phyloP scores from a whole-genome alignment of 2,888 invertebrate genomes.

The Dastarcus helophoroides region DNA sequence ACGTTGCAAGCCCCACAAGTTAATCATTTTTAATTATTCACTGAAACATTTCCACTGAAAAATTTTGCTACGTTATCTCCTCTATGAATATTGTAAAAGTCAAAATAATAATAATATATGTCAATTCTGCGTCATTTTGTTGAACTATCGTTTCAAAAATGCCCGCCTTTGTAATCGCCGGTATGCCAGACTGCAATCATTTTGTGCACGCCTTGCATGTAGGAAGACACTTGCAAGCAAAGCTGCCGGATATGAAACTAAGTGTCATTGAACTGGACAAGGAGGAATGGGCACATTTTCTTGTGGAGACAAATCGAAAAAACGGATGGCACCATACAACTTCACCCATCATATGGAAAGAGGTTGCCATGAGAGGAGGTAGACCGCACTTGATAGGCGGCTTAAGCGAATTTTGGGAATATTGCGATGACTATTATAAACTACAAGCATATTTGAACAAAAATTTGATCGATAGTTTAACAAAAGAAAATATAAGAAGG shows the following conservation, averaged over 20 bases:
- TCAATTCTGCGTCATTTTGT: background rate
- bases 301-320: constrained; percentile 39
- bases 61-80: no score
- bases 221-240: constrained; percentile 42
- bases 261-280: constrained; percentile 39
- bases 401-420: constrained; percentile 48
- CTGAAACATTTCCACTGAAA: no score
- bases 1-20: no score
- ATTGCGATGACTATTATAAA: constrained; percentile 48
- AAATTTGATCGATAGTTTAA: constrained; percentile 22
- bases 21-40: no score
- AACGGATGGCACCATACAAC: constrained; percentile 45
- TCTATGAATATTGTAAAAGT: no score
- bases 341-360: constrained; percentile 52
- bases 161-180: constrained; percentile 44
- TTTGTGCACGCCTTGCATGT: constrained; percentile 44
- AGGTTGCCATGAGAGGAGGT: constrained; percentile 43
- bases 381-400: constrained; percentile 48
- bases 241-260: constrained; percentile 45
- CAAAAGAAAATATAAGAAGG: constrained; percentile 25
- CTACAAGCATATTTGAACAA: constrained; percentile 28
- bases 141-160: constrained; percentile 24
- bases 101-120: no score
- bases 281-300: constrained; percentile 42
- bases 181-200: constrained; percentile 40